A percentile compares a stretch with the other conserved stretches of the same genome.
These are phyloP conservation scores for Columba guinea DNA, from an alignment of 2,797 vertebrate species.

Conservation along the genomic window DNA sequence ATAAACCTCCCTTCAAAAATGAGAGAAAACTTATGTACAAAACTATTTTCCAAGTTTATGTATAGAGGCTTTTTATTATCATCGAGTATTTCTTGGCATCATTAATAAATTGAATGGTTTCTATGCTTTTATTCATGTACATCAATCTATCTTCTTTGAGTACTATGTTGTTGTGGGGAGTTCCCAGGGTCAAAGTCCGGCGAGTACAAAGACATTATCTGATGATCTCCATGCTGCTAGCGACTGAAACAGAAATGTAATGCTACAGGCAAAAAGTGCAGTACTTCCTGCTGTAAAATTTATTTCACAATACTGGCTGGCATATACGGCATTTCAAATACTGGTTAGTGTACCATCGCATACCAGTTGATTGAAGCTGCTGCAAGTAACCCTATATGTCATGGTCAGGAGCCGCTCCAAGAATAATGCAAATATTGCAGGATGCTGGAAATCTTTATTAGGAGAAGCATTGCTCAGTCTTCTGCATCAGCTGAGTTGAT, in stretches of 20 bases:
- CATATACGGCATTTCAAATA: background rate
- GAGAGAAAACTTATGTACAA: background rate
- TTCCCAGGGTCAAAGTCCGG: slow-evolving; percentile 31
- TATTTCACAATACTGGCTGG: background rate
- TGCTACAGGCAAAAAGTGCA: background rate
- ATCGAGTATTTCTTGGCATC: background rate
- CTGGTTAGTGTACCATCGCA: background rate
- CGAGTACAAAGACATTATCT: background rate
- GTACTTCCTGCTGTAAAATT: slow-evolving; percentile 6
- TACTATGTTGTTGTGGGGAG: background rate
- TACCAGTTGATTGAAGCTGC: slow-evolving; percentile 6
- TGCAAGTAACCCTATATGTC: accelerated
- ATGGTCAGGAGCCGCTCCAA: background rate
- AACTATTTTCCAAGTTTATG: background rate
- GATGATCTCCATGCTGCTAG: background rate
- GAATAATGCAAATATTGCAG: background rate
- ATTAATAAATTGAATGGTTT: background rate
- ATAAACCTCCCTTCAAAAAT: background rate
- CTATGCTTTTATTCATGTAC: background rate
- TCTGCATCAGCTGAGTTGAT: background rate
- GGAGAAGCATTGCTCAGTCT: background rate
- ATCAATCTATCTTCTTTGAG: background rate
- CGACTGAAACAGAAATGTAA: background rate
- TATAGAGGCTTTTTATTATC: background rate
- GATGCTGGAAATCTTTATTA: background rate